Base-by-base conservation (phyloP, 1,140 invertebrate genomes). In the Musca vetustissima region DNA sequence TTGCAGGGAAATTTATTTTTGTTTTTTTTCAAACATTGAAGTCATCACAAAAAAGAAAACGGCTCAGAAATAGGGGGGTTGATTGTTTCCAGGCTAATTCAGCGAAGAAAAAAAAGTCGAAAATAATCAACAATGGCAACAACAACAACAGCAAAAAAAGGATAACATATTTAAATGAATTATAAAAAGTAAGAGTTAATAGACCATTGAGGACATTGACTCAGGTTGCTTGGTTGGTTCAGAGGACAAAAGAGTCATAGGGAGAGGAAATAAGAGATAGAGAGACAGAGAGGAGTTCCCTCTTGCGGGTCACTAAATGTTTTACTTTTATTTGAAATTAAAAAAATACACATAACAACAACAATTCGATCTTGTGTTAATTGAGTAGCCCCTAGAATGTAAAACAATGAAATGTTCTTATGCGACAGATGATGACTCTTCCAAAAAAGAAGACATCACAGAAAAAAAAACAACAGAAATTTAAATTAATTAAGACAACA, bases 401-500 rank as follows among this genome's bases (percentile, higher is more conserved):
- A 32, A 32, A 32, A 32, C 28, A 32, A 32, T 32, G 28, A 32
- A 32, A 32, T 4, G 28, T 32, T 3, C 3, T 32, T 9, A 32
- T n/a, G n/a, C n/a, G n/a, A n/a, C n/a, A n/a, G 25, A 59, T n/a
- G 25, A 32, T 17, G 25, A 32, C 47, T n/a, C 24, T 47, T 65
- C 28, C 14, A 24, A 2, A 55, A 55, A 59, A n/a, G 32, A 59
- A 59, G 55, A 59, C n/a, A n/a, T n/a, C n/a, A n/a, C 24, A 59
- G 25, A n/a, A 57, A 25, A 25, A 13, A 57, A 57, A 2, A 32
- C 24, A 59, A 28, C 25, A 53, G 70, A 71, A 66, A 72, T 69
- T 69, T 70, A 72, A 65, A 65, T 47, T 50, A 65, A 65, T 65
- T 48, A 48, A 47, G 21, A 25, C 19, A 64, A 43, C 61, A 64